Evolutionary conservation across 64 coral and sea anemone species (phyloP).

Genomic region (Catalaphyllia jardinei): DNA sequence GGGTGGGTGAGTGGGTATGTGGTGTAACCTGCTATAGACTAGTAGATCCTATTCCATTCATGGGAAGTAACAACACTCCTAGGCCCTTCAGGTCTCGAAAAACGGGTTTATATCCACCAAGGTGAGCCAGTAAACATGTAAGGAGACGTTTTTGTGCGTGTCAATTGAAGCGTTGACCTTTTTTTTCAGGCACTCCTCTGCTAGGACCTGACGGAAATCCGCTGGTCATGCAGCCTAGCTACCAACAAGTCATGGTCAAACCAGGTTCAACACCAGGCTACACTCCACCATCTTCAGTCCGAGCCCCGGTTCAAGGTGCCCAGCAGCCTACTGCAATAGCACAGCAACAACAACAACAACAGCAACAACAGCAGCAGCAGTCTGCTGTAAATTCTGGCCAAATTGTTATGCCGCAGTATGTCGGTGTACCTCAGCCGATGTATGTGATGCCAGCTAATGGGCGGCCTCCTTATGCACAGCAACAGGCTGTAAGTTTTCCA

Average conservation of each 20-base stretch:
- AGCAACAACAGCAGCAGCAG: constrained; percentile 30
- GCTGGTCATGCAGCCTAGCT: constrained; percentile 67
- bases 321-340: constrained; percentile 55
- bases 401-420: constrained; percentile 80
- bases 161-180: background rate
- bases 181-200: constrained; percentile 47
- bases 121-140: too few relatives aligned
- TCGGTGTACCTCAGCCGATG: constrained; percentile 73
- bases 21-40: too few relatives aligned
- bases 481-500: constrained; percentile 55
- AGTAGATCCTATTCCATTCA: too few relatives aligned
- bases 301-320: constrained; percentile 15
- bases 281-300: constrained; percentile 13
- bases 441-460: constrained; percentile 75
- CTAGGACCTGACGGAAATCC: constrained; percentile 84
- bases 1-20: too few relatives aligned
- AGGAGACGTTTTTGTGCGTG: too few relatives aligned
- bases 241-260: constrained; percentile 82
- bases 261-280: constrained; percentile 36
- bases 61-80: too few relatives aligned
- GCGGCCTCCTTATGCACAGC: constrained; percentile 72
- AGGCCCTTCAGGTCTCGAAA: too few relatives aligned
- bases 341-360: constrained; percentile 59
- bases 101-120: too few relatives aligned
- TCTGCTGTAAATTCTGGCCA: constrained; percentile 46